Evolutionary conservation across 2,888 invertebrate genomes (phyloP), one percentile per base, ranked within the genome.

Genomic region (Cantharis nigra): DNA sequence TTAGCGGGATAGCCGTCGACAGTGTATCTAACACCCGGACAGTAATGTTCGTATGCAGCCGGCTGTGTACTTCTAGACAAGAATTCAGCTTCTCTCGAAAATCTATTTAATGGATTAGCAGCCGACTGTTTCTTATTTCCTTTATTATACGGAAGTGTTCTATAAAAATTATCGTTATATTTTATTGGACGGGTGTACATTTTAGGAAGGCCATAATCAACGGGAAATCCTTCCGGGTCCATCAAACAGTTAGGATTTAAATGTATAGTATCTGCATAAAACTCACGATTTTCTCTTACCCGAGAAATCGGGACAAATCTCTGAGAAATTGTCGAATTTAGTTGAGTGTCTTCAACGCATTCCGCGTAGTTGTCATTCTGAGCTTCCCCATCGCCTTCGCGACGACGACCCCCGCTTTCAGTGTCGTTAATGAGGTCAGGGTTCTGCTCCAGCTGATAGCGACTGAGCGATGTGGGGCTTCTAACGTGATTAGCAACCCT

Each of bases 401-500:
- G 87, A 81, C 85, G 87, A 81, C 87, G 83, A 28, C 89, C 90
- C 1, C 90, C 90, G 80, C 90, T 93, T 89, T 94, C 94, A 82
- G 93, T 93, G 86, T 94, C 95, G 88, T 93, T 95, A 87, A 95
- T 94, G 86, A 95, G 90, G 89, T 95, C 95, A 75, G 95, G 95
- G 88, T 95, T 95, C 88, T 93, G 93, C 87, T 95, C 94, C 82
- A 86, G 80, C 79, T 88, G 89, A 82, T 90, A 91, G 80, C 89
- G 90, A 74, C 90, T 87, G 80, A 90, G 82, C 1, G 90, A 88
- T 2, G 91, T 90, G 73, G 93, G 93, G 85, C 93, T 91, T 72
- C 79, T 79, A 77, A 79, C 74, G 70, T 89, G 91, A 88, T 91
- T 90, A 85, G 89, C 89, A 77, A 79, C 82, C 76, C 82, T 82